phyloP scores from a whole-genome alignment of 2,888 invertebrate genomes.

The Eubasilissa splendida region DNA sequence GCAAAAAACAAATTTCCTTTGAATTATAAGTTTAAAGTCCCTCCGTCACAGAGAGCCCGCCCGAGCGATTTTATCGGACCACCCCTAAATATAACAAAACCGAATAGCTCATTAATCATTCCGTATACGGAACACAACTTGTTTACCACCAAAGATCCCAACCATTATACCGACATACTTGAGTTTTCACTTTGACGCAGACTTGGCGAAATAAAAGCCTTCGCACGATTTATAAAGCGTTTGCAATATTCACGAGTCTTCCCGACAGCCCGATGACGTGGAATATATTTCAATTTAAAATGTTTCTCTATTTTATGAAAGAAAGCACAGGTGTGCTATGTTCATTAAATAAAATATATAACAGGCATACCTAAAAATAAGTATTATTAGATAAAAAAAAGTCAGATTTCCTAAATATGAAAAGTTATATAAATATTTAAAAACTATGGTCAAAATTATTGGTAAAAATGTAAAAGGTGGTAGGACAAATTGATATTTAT shows the following conservation, averaged over 20 bases:
- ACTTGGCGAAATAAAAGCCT: neutral
- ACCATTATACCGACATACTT: neutral
- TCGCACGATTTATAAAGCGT: neutral
- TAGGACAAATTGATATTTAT: too few species aligned
- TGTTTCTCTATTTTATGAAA: too few species aligned
- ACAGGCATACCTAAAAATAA: too few species aligned
- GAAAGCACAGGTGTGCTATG: too few species aligned
- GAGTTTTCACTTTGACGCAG: neutral
- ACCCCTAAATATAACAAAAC: constrained; percentile 6
- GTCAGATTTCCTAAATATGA: too few species aligned
- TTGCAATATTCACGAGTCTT: neutral
- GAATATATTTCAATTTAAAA: neutral
- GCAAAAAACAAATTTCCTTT: too few species aligned
- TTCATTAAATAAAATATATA: too few species aligned
- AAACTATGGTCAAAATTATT: too few species aligned
- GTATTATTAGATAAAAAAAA: too few species aligned
- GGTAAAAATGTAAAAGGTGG: too few species aligned
- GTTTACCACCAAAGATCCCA: constrained; percentile 32
- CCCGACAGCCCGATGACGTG: neutral
- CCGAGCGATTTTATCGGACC: constrained; percentile 4
- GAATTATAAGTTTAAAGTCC: too few species aligned
- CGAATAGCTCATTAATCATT: constrained; percentile 29
- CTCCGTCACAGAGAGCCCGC: neutral
- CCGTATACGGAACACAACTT: constrained; percentile 16
- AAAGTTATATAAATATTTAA: too few species aligned